Evolutionary conservation across 1,140 invertebrate genomes (phyloP), one percentile per base, ranked within the genome.

Genomic region (Muscidifurax raptorellus): DNA sequence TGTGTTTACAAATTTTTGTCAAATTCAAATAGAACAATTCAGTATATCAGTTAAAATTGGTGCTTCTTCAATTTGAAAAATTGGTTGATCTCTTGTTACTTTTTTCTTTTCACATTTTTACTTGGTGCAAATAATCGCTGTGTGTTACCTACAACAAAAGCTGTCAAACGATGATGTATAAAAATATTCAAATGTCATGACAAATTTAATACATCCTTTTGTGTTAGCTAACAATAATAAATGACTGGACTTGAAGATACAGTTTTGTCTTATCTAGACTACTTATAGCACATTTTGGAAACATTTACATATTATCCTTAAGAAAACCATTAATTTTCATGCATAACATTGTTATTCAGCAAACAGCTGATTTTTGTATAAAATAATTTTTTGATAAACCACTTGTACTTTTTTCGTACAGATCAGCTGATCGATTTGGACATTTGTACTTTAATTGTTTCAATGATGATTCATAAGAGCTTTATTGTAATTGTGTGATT

Each of bases 121-220:
- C n/a, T 27, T 59, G 30, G 4, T 59, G 28, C 32, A 76, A 80
- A 30, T 47, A 32, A 75, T 72, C n/a, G 18, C 25, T 67, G 69
- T 85, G 22, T 64, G 12, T 76, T 59, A 64, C 77, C 71, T 85
- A 80, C 30, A 85, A 85, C 22, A 84, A 80, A 84, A 66, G 10
- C 32, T 74, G 22, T 27, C 18, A 74, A 25, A 67, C 9, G 28
- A 67, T 59, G 7, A 64, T n/a, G 27, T n/a, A 28, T 9, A 82
- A n/a, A 10, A 64, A 1, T 76, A 3, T 44, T n/a, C 22, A 80
- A 40, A 25, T 69, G 27, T 9, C 18, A 36, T 32, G 22, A 66
- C 30, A 67, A 2, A 25, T 40, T 66, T 69, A 80, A 78, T 36
- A n/a, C n/a, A n/a, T 27, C 25, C 25, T n/a, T 67, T 83, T 67